Evolutionary conservation across 2,888 invertebrate genomes (phyloP), one percentile per base, ranked within the genome.

Genomic region (Zaprionus bogoriensis): DNA sequence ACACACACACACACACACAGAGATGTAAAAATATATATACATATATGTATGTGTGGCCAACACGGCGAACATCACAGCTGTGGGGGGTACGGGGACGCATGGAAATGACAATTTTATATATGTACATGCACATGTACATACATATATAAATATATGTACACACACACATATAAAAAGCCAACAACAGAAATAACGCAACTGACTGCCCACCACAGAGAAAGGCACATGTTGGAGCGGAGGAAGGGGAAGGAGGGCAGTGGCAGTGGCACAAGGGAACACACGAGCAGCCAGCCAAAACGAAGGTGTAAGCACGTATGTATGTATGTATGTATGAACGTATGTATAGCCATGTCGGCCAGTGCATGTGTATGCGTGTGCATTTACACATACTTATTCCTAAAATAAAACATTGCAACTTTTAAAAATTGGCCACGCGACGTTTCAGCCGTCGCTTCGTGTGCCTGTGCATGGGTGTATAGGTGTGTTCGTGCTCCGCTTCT

Each of bases 351-450:
- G n/a, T n/a, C n/a, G n/a, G n/a, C n/a, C n/a, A n/a, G n/a, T 27
- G 25, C 27, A 55, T 38, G 42, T 45, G 52, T 20, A 44, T 42
- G 54, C 14, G 48, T 52, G 22, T 36, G 23, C 27, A 30, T 3
- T 45, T 36, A 46, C 22, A 60, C 28, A 50, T 44, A 58, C 59
- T 59, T 75, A 63, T 66, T 78, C 76, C 67, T 45, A 83, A 81
- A 86, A 81, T 81, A 81, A 81, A 77, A 77, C 68, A 82, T 70
- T 83, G 80, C 86, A 81, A 77, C 86, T 81, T 82, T 79, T 67
- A 20, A 27, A 58, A 74, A 67, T 74, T 74, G 71, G 66, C 73
- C 76, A 81, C 60, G 69, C 82, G 69, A 67, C 73, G 73, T 50
- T 57, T 45, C 53, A 27, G 42, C 48, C 20, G 57, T 23, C 23